Conservation (phyloP, 2,113 vertebrate species). For the Cryptomyrus ogoouensis region DNA sequence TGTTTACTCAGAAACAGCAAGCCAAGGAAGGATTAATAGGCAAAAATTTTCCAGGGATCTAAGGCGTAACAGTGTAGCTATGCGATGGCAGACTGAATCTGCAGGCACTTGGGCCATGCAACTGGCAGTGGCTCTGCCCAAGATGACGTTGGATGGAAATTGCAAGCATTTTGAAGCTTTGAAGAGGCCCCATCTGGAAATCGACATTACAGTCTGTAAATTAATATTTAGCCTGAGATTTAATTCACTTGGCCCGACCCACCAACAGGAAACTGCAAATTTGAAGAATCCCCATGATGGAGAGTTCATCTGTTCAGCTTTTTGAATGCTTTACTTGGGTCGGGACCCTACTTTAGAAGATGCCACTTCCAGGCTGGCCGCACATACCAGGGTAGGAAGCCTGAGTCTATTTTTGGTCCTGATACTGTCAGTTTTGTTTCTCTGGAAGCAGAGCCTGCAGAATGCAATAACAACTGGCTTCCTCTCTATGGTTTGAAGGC, state of each 20-base stretch:
- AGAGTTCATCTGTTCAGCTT: conserved; percentile 27
- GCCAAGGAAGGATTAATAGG: conserved; percentile 39
- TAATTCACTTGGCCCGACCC: conserved; percentile 20
- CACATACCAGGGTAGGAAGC: not conserved
- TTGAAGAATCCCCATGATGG: not conserved
- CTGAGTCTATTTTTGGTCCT: not conserved
- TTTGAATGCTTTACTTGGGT: not conserved
- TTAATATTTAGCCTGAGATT: not conserved
- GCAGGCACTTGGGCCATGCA: conserved; percentile 24
- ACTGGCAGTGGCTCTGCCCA: conserved; percentile 44
- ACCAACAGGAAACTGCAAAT: not conserved
- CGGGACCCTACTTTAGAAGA: not conserved
- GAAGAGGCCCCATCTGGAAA: conserved; percentile 45
- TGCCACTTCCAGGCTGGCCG: not conserved
- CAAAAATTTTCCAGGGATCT: conserved; percentile 38
- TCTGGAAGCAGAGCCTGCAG: not conserved
- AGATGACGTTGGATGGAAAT: conserved; percentile 40
- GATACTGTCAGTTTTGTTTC: not conserved
- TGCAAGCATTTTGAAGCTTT: conserved; percentile 38
- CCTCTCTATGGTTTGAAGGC: not conserved
- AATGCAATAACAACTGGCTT: conserved; percentile 8
- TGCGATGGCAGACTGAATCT: conserved; percentile 33
- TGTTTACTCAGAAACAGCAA: conserved; percentile 53
- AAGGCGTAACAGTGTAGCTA: conserved; percentile 37
- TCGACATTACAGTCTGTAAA: conserved; percentile 12